phyloP scores from a whole-genome alignment of 2,113 vertebrate genomes.

The Ardeotis arabs region DNA sequence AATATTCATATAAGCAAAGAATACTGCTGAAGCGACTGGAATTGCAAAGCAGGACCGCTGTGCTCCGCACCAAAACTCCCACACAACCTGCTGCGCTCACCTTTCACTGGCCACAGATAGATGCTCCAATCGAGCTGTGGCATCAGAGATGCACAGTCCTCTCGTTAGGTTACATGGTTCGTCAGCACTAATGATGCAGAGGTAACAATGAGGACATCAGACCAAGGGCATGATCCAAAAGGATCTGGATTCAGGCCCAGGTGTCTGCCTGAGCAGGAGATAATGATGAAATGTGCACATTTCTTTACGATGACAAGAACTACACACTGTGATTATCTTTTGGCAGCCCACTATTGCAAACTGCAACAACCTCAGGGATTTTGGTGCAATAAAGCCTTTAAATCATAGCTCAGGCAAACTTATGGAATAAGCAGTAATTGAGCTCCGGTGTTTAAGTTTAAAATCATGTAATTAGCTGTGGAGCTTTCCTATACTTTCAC shows the following conservation, averaged over 20 bases:
- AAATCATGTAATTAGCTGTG: not conserved
- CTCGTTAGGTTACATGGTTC: not conserved
- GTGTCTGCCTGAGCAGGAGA: not conserved
- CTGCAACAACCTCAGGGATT: not conserved
- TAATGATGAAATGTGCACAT: not conserved
- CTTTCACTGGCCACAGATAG: rapidly evolving
- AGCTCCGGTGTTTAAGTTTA: not conserved
- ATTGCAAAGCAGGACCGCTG: not conserved
- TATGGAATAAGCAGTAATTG: not conserved
- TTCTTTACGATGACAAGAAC: not conserved
- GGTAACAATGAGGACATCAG: not conserved
- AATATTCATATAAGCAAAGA: not conserved
- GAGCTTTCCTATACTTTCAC: not conserved
- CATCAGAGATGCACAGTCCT: not conserved
- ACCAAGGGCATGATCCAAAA: not conserved
- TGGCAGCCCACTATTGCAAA: not conserved
- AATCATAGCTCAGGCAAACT: not conserved
- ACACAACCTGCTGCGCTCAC: not conserved
- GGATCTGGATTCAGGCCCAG: not conserved
- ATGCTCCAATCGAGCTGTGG: not conserved
- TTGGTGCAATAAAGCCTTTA: conserved; percentile 13
- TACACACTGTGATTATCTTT: not conserved
- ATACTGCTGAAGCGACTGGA: not conserved
- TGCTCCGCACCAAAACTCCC: not conserved
- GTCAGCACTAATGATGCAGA: not conserved